These are phyloP conservation scores for Dynastes tityus DNA, from an alignment of 2,888 invertebrate genomes.

Conservation along the genomic window DNA sequence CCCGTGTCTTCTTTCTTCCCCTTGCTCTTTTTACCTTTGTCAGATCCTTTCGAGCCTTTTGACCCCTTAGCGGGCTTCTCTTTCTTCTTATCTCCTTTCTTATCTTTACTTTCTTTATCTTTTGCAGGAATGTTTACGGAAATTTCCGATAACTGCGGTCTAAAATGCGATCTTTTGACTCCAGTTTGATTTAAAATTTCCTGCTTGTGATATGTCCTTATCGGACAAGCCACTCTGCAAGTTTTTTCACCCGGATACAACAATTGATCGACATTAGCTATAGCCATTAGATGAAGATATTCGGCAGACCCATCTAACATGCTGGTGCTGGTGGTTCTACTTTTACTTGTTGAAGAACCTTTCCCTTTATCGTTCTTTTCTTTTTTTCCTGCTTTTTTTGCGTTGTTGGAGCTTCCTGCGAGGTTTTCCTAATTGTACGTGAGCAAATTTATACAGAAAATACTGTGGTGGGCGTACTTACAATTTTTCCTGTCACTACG, in stretches of 20 bases:
- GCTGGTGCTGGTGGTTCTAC: conserved; percentile 38
- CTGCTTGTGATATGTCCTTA: conserved; percentile 63
- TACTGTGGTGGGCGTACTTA: background rate
- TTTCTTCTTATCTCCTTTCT: conserved; percentile 53
- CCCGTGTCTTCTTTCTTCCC: conserved; percentile 44
- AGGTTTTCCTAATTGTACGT: conserved; percentile 13
- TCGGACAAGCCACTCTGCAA: conserved; percentile 62
- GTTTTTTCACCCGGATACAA: conserved; percentile 67
- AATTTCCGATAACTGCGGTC: conserved; percentile 58
- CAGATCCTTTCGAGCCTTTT: conserved; percentile 52
- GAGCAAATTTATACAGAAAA: background rate
- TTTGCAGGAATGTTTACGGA: conserved; percentile 20
- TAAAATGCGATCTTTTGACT: conserved; percentile 64
- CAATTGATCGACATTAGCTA: conserved; percentile 64
- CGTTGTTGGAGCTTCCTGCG: conserved; percentile 3
- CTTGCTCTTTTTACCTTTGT: conserved; percentile 52
- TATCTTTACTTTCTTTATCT: background rate
- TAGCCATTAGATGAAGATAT: conserved; percentile 66
- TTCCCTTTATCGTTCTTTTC: conserved; percentile 49
- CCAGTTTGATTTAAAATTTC: conserved; percentile 64
- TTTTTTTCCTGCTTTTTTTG: conserved; percentile 37
- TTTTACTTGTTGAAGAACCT: conserved; percentile 49
- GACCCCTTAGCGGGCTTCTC: conserved; percentile 36
- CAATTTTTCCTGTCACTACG: conserved; percentile 54
- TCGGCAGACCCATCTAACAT: conserved; percentile 50